Evolutionary conservation across 2,113 vertebrate genomes (phyloP).

Genomic region (Tricholaema leucomelas): DNA sequence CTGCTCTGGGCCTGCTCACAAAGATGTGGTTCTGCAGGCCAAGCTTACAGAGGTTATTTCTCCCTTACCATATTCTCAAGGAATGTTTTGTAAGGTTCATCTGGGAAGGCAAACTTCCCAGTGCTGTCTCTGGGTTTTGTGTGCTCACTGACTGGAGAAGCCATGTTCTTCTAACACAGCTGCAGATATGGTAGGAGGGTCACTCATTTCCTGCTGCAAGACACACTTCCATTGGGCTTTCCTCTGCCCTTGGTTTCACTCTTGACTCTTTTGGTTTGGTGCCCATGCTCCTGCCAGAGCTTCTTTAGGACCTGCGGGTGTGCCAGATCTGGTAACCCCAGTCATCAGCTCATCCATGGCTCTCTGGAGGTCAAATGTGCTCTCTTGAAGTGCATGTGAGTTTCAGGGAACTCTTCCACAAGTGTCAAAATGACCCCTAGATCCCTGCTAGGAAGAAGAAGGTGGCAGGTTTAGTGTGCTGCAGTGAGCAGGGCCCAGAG

Average conservation of each 20-base stretch:
- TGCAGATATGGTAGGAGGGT: background rate
- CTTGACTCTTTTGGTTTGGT: background rate
- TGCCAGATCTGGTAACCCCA: background rate
- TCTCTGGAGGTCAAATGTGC: background rate
- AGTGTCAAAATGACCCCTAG: background rate
- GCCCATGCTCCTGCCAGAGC: background rate
- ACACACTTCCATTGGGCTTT: background rate
- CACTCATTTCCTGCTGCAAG: background rate
- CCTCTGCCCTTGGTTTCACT: background rate
- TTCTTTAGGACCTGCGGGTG: background rate
- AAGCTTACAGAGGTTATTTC: background rate
- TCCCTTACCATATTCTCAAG: background rate
- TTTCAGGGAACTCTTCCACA: background rate
- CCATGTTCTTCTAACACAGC: accelerated
- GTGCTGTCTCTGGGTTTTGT: background rate
- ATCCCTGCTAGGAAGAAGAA: background rate
- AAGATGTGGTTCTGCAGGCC: background rate
- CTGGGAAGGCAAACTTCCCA: background rate
- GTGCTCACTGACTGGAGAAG: background rate
- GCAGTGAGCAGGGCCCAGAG: background rate
- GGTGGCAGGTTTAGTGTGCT: background rate
- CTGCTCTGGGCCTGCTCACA: background rate
- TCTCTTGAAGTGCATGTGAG: accelerated
- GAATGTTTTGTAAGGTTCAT: background rate
- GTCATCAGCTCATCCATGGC: background rate